Evolutionary conservation across 2,113 vertebrate species (phyloP), one percentile per base, ranked within the genome.

Genomic region (Eudorcas thomsonii): DNA sequence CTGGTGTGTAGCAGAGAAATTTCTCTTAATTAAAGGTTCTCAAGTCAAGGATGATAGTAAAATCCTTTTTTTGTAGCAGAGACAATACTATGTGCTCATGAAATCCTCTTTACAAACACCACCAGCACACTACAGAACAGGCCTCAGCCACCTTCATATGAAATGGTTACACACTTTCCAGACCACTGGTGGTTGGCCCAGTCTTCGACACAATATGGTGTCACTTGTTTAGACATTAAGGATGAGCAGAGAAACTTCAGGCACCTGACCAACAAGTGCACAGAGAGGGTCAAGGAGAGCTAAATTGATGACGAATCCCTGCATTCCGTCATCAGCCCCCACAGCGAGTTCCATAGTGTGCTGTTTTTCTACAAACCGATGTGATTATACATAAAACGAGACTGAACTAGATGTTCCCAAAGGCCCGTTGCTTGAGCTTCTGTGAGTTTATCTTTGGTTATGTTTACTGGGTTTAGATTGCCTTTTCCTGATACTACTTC

Each of bases 121-220:
- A 12, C 0, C 48, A 36, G 26, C 16, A 23, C 87, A n/a, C 3
- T 7, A 16, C 6, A 28, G 0, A 26, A 7, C 55, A 5, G 11
- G 8, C 2, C 12, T 6, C 6, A 12, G 23, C 2, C 2, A 36
- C 14, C 83, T 74, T 30, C 74, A 0, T 57, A 1, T 16, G 36
- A 54, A 8, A 7, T 30, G 1, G 14, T 17, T 2, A 0, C 19
- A 67, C 52, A 5, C 2, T 88, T 4, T 67, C 6, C 28, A 39
- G 36, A n/a, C 11, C 1, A 8, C 9, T 60, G 43, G 45, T 43
- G 11, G 64, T 26, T 43, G 23, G 43, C 87, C 25, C 15, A 55
- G 15, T 28, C 1, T 36, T 60, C 3, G 90, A 28, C 4, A 80
- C 3, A 57, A 33, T 5, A 25, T 54, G 2, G 48, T 2, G 6